Evolutionary conservation across 2,113 vertebrate species (phyloP), one percentile per base, ranked within the genome.

Genomic region (Thermophis baileyi): DNA sequence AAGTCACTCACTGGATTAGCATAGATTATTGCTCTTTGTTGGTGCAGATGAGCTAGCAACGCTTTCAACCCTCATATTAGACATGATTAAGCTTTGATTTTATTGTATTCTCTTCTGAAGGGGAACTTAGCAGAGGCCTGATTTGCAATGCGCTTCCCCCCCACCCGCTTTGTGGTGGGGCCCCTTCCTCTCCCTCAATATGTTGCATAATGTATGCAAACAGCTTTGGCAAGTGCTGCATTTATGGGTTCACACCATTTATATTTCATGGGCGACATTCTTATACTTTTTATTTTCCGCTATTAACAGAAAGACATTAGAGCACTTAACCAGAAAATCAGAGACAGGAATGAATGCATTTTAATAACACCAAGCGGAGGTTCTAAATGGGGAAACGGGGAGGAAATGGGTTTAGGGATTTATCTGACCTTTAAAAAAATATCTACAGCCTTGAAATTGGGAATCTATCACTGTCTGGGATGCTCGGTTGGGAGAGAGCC

Each of bases 291-390:
- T 93, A 93, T 89, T 93, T 85, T 91, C 90, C 63, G 87, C 86
- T 85, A 88, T 91, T 91, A 57, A 91, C 86, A 88, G 93, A 10
- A 54, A 50, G 51, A 91, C 90, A 93, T 91, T 93, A 91, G 90
- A 57, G 86, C 93, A 91, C 90, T 93, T 91, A 93, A 85, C 90
- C 93, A 93, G 93, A 88, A 93, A 93, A 93, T 91, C 85, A 85
- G 90, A 63, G 90, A 40, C 44, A 85, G 89, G 8, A 93, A 93
- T 49, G 60, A 57, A 91, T 55, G 60, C 63, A 30, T 90, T 88
- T 93, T 89, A 90, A 74, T 91, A 91, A 85, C 14, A 7, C 35
- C 51, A 44, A 91, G 55, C 5, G 86, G n/a, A 35, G 40, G 2
- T 60, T 12, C 86, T 87, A 55, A 40, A 47, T 24, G 46, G 40